Evolutionary conservation across 2,113 vertebrate species (phyloP).

Genomic region (Equus quagga): DNA sequence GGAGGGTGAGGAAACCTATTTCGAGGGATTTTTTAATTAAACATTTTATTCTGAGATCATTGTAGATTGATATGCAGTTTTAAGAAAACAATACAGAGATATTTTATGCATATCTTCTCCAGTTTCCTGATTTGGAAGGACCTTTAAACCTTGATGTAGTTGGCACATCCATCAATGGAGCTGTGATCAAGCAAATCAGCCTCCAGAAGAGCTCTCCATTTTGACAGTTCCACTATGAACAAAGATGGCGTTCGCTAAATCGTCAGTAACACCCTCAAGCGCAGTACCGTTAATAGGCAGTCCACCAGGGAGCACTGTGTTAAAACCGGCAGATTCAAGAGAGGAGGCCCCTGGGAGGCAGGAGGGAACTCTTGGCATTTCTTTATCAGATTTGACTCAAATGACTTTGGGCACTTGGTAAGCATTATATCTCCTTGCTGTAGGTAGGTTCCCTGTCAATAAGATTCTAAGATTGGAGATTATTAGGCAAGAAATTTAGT

Average conservation of each 20-base stretch:
- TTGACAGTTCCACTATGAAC: background rate
- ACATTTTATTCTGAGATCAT: background rate
- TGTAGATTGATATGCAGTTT: background rate
- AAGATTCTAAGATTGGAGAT: background rate
- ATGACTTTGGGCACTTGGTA: background rate
- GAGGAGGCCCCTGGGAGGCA: background rate
- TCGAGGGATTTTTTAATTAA: background rate
- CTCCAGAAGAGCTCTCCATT: background rate
- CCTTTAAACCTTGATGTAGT: background rate
- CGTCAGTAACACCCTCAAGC: background rate
- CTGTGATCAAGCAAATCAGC: background rate
- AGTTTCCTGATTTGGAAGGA: background rate
- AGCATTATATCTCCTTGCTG: background rate
- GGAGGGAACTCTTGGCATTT: background rate
- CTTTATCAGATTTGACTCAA: background rate
- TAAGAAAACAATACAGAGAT: background rate
- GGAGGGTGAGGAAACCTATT: background rate
- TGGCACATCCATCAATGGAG: background rate
- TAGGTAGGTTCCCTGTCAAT: background rate
- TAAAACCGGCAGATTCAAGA: background rate
- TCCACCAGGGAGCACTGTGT: background rate
- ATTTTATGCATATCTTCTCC: background rate
- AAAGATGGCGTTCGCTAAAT: background rate
- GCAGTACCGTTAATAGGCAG: background rate
- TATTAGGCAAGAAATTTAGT: background rate